phyloP scores from a whole-genome alignment of 1,140 invertebrate species.

The Pentalonia nigronervosa region DNA sequence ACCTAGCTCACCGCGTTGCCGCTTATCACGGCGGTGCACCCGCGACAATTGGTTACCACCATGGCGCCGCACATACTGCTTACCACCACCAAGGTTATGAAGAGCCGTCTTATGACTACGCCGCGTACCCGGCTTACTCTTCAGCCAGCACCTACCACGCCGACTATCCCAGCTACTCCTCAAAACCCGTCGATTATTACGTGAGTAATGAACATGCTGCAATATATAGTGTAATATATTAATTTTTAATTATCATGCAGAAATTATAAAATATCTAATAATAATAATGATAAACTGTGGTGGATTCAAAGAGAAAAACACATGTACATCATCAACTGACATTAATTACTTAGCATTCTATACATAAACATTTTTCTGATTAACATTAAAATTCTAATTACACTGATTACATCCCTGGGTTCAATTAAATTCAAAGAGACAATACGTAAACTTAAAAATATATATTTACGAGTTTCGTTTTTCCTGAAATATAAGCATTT shows the following conservation, averaged over 20 bases:
- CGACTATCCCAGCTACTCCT: conserved; percentile 36
- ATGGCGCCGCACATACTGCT: not conserved
- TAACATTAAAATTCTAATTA: not conserved
- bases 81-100: not conserved
- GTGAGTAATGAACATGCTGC: conserved; percentile 48
- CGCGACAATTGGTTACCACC: not conserved
- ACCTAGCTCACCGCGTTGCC: conserved; percentile 46
- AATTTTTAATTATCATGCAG: not conserved
- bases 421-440: not conserved
- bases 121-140: conserved; percentile 58
- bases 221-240: not conserved
- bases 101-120: conserved; percentile 20
- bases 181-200: conserved; percentile 59
- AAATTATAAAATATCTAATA: not conserved
- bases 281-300: not conserved
- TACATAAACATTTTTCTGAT: not conserved
- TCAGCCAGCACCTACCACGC: conserved; percentile 59
- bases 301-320: no score
- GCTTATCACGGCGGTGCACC: conserved; percentile 34
- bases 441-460: not conserved
- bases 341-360: not conserved
- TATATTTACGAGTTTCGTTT: no score
- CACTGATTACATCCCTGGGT: not conserved
- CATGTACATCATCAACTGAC: not conserved
- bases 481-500: no score